These are phyloP conservation scores for Morbakka virulenta DNA, from an alignment of 30 jellyfish, hydroid and myxozoan species.

Conservation along the genomic window DNA sequence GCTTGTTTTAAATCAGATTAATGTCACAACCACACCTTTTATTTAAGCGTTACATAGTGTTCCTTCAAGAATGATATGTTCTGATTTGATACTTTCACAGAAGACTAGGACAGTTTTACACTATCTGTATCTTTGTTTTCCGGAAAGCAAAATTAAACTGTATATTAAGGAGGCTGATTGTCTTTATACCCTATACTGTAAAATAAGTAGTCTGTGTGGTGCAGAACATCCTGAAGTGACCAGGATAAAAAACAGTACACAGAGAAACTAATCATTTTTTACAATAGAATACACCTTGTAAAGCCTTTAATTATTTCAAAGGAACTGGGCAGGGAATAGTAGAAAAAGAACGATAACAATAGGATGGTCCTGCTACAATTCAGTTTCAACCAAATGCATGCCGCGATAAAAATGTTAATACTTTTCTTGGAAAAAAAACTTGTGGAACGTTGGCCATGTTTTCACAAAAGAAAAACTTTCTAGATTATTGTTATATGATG, in stretches of 20 bases:
- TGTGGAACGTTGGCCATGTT: not conserved
- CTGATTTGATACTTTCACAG: too few species aligned
- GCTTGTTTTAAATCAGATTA: too few species aligned
- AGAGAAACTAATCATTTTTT: not conserved
- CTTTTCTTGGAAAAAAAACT: too few species aligned
- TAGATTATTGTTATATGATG: not conserved
- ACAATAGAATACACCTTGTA: not conserved
- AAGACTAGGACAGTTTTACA: too few species aligned
- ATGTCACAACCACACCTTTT: too few species aligned
- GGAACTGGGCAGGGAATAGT: not conserved
- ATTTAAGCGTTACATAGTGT: too few species aligned
- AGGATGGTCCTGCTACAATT: not conserved
- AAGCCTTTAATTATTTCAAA: not conserved
- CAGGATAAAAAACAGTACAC: not conserved
- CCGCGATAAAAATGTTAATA: not conserved
- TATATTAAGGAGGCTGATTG: too few species aligned
- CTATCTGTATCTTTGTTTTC: too few species aligned
- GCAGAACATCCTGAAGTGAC: not conserved
- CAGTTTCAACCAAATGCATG: not conserved
- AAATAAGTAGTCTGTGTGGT: too few species aligned
- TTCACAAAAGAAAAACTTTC: not conserved
- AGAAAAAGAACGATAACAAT: not conserved
- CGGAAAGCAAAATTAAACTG: too few species aligned
- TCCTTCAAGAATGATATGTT: too few species aligned
- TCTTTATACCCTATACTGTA: too few species aligned